phyloP scores from a whole-genome alignment of 2,797 vertebrate genomes.

The Sebastes reedi region DNA sequence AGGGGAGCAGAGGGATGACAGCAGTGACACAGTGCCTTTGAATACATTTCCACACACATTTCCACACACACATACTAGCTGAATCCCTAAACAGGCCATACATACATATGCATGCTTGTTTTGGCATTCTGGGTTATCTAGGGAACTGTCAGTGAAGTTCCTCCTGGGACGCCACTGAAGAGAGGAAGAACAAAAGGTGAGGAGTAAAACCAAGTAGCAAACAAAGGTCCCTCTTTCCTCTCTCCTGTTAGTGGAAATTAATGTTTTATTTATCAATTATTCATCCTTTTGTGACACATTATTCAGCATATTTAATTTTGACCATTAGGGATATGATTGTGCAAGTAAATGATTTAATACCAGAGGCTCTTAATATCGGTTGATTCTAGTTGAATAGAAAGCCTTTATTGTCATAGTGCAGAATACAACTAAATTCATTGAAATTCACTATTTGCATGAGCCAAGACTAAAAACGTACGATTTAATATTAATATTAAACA shows the following conservation, averaged over 20 bases:
- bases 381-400: background rate
- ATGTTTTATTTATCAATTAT: background rate
- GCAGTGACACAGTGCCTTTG: slow-evolving; percentile 34
- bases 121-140: slow-evolving; percentile 17
- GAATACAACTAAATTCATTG: background rate
- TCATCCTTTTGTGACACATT: background rate
- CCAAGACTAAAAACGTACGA: no score
- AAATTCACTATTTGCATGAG: no score
- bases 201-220: background rate
- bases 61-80: background rate
- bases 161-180: slow-evolving; percentile 6
- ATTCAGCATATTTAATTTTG: background rate
- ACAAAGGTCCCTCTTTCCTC: background rate
- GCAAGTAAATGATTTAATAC: background rate
- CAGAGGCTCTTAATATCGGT: background rate
- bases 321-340: background rate
- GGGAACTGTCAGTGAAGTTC: slow-evolving; percentile 26
- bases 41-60: slow-evolving; percentile 23
- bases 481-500: no score
- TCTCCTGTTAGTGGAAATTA: background rate
- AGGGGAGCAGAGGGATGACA: slow-evolving; percentile 32
- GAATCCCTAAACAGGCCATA: slow-evolving; percentile 13
- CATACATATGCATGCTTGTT: slow-evolving; percentile 61
- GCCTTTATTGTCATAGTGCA: no score
- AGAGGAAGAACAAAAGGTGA: slow-evolving; percentile 35